Percentiles rank a stretch among this genome's conserved stretches.
Conservation (phyloP, 2,888 invertebrate genomes). For the Agrochola lychnidis region DNA sequence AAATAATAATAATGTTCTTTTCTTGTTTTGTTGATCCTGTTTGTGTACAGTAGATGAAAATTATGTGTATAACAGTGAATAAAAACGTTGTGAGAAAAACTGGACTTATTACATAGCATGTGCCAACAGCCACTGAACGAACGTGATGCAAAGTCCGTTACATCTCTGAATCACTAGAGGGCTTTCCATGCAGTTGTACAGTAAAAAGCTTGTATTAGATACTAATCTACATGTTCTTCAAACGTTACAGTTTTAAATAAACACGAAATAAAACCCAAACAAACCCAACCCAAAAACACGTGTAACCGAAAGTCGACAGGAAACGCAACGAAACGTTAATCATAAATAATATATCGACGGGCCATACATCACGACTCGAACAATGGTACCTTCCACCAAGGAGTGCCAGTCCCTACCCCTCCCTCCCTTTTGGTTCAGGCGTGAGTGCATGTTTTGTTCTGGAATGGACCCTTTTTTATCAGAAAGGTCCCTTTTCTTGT, state of each 20-base stretch:
- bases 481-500: conserved; percentile 60
- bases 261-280: background rate
- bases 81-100: background rate
- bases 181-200: background rate
- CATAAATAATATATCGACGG: conserved; percentile 56
- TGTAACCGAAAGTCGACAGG: conserved; percentile 11
- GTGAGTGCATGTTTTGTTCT: conserved; percentile 63
- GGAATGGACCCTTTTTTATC: conserved; percentile 63
- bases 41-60: background rate
- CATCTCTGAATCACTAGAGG: background rate
- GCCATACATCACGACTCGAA: conserved; percentile 44
- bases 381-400: conserved; percentile 43
- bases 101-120: no score
- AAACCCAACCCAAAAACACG: background rate
- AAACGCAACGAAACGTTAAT: conserved; percentile 38
- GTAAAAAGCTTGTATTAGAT: background rate
- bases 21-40: background rate
- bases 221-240: background rate
- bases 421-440: conserved; percentile 3
- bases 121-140: background rate
- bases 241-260: background rate
- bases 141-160: background rate
- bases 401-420: conserved; percentile 9
- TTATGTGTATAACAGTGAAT: background rate
- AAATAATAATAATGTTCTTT: background rate